A percentile compares a stretch with the other conserved stretches of the same genome.
phyloP scores from a whole-genome alignment of 2,113 vertebrate species.

The Euleptes europaea region DNA sequence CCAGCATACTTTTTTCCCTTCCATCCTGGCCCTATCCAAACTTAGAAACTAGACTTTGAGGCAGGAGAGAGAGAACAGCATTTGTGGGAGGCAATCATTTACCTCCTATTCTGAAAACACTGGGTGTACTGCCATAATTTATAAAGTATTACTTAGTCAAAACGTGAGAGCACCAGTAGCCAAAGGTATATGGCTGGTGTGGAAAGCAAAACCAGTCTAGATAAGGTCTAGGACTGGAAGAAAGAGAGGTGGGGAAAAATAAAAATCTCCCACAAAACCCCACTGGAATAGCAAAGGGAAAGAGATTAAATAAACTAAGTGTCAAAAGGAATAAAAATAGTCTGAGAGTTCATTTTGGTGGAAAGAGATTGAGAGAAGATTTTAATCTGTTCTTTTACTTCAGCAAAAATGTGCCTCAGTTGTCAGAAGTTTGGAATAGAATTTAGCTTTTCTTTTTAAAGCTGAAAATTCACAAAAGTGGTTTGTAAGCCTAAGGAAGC shows the following conservation, averaged over 20 bases:
- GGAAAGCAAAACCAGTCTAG: fast-evolving
- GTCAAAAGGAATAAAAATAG: too few species aligned
- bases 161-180: background rate
- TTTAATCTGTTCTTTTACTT: background rate
- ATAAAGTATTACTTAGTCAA: constrained; percentile 19
- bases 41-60: background rate
- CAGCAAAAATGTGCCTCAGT: background rate
- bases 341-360: too few species aligned
- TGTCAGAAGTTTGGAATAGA: background rate
- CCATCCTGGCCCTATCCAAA: background rate
- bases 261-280: background rate
- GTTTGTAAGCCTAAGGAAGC: too few species aligned
- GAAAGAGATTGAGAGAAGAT: background rate
- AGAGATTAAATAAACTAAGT: too few species aligned
- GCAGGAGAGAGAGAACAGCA: background rate
- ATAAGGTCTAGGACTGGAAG: background rate
- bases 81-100: background rate
- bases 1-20: background rate
- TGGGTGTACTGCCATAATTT: too few species aligned
- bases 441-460: background rate
- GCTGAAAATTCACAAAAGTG: background rate
- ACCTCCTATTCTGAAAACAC: background rate
- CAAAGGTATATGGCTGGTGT: background rate
- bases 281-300: too few species aligned
- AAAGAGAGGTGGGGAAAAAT: background rate